Base-by-base conservation (phyloP, 92 coral and sea anemone genomes). In the Ricordea florida region DNA sequence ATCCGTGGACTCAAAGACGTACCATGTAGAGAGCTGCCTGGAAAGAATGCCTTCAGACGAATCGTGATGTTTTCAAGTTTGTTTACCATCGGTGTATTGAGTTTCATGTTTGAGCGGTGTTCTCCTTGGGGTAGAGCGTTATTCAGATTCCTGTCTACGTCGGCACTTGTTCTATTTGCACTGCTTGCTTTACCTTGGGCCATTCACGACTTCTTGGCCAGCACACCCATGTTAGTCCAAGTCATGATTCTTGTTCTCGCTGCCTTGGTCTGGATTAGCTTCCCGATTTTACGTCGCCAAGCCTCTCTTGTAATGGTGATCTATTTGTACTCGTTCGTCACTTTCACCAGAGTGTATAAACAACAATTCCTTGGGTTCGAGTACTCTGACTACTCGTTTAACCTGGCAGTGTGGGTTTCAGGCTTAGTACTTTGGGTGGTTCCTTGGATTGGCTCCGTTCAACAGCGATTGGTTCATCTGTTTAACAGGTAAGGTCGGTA, bases 171-270 rank as follows among this genome's bases (percentile, higher is more conserved):
- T 18, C 20, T 58, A 5, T 20, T 58, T 13, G 46, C 26, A 2
- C 66, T 58, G 20, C 35, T 18, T 18, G 5, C 36, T 45, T 20
- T 58, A 1, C 69, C 69, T 5, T 62, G 69, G 69, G 69, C 34
- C 22, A 62, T 62, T n/a, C 69, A 62, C 36, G 51, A 14, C 7
- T 34, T 62, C 3, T 24, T 62, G 3, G 69, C 38, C 34, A 41
- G n/a, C 0, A 26, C 69, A 31, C 35, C 45, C n/a, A 3, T 20
- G 0, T 38, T 24, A 36, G 25, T 23, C 25, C 21, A 62, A 38
- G 13, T 24, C 10, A 34, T 62, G 50, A 26, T 62, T 13, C 33
- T 62, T 15, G 17, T 62, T 8, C 34, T 62, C 0, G 35, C 35
- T 2, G 69, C 51, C 13, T 6, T 62, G 6, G 46, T 62, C 9